phyloP scores from a whole-genome alignment of 2,113 vertebrate species.

The Melanotaenia duboulayi region DNA sequence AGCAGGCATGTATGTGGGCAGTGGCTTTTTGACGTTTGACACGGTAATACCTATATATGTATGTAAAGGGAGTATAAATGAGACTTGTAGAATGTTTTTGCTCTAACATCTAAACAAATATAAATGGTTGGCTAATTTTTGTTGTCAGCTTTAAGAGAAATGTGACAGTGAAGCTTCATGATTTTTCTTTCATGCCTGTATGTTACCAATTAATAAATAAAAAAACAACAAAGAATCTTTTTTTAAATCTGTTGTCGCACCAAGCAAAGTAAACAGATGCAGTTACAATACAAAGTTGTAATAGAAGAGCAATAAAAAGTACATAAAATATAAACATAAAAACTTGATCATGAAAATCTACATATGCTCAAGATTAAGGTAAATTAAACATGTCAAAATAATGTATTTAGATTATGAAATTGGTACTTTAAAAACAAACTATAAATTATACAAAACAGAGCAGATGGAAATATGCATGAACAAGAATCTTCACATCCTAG shows the following conservation, averaged over 20 bases:
- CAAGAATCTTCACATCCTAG: slow-evolving; percentile 15
- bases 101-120: too few species aligned
- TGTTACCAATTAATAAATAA: neutral
- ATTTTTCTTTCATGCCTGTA: neutral
- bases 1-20: too few species aligned
- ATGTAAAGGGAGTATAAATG: neutral
- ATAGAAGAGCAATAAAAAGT: neutral
- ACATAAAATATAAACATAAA: neutral
- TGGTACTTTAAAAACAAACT: slow-evolving; percentile 1
- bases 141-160: slow-evolving; percentile 1
- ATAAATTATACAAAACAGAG: slow-evolving; percentile 8
- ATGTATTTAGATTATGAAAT: neutral
- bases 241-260: too few species aligned
- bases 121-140: neutral
- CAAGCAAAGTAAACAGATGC: neutral
- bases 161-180: neutral
- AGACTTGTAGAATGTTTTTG: neutral
- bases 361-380: neutral
- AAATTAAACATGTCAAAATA: neutral
- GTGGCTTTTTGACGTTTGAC: too few species aligned
- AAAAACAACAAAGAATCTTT: neutral
- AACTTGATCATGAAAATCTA: neutral
- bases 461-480: neutral
- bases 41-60: too few species aligned
- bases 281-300: neutral